These are phyloP conservation scores for Alitta virens DNA, from an alignment of 2,888 invertebrate species.

Conservation along the genomic window DNA sequence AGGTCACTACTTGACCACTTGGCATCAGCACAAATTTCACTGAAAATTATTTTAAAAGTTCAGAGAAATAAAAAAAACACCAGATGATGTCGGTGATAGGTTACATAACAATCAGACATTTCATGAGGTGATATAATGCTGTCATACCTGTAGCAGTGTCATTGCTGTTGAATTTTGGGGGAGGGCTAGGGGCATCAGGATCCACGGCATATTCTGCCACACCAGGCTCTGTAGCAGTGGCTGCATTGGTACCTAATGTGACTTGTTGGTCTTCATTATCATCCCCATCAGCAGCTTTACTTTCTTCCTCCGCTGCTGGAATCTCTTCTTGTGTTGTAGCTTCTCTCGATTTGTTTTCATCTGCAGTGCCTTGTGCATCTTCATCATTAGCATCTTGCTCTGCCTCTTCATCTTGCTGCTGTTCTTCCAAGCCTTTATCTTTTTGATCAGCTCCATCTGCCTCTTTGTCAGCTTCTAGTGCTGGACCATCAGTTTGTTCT, in stretches of 20 bases:
- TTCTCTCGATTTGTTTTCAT: constrained; percentile 3
- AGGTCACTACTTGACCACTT: constrained; percentile 51
- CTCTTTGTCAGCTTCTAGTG: constrained; percentile 7
- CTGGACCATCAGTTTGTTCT: constrained; percentile 2
- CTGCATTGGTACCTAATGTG: constrained; percentile 18
- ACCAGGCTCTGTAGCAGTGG: background rate
- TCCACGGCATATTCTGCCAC: constrained; percentile 9
- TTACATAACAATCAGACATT: no score
- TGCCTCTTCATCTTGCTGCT: constrained; percentile 8
- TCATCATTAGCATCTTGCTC: constrained; percentile 1
- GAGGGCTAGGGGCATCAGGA: constrained; percentile 23
- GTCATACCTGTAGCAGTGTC: constrained; percentile 29
- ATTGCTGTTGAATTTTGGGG: constrained; percentile 1
- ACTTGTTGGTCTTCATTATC: background rate
- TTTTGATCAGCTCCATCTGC: constrained; percentile 9
- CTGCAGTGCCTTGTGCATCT: constrained; percentile 7
- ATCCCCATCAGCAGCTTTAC: background rate
- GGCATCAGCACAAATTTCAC: constrained; percentile 56
- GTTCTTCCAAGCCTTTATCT: constrained; percentile 12
- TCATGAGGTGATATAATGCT: no score
- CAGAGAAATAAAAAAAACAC: background rate
- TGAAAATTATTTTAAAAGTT: constrained; percentile 31
- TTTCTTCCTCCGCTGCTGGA: constrained; percentile 12
- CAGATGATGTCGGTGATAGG: no score
- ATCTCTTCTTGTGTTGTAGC: constrained; percentile 4